Conservation (phyloP, 1,140 invertebrate species). For the Bombus superbus region DNA sequence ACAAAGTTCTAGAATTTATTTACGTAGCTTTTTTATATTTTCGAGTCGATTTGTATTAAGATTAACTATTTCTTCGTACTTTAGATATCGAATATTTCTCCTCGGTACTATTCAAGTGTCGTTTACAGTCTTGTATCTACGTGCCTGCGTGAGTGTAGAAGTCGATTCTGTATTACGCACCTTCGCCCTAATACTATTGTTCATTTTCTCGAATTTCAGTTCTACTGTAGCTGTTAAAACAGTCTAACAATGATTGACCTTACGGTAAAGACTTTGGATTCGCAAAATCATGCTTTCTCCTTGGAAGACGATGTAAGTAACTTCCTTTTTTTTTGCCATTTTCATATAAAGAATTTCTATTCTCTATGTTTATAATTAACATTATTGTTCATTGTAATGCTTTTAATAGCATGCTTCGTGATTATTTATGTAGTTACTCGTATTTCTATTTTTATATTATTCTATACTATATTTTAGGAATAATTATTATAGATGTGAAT, state of each 20-base stretch:
- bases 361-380: conserved; percentile 2
- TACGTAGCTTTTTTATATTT: background rate
- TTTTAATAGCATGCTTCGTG: no score
- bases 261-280: conserved; percentile 96
- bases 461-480: background rate
- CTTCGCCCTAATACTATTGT: background rate
- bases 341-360: background rate
- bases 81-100: conserved; percentile 8
- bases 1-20: background rate
- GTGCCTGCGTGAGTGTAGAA: conserved; percentile 43
- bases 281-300: conserved; percentile 92
- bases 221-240: background rate
- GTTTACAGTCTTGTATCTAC: conserved; percentile 45
- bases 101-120: conserved; percentile 25
- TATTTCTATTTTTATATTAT: background rate
- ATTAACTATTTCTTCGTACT: background rate
- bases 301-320: conserved; percentile 93
- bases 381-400: background rate
- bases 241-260: conserved; percentile 88
- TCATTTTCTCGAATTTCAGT: conserved; percentile 27
- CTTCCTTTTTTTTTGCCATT: background rate
- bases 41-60: background rate
- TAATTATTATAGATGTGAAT: background rate
- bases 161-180: conserved; percentile 25
- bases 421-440: background rate